These are phyloP conservation scores for Drosophila algonquin DNA, from an alignment of 2,888 invertebrate genomes.

Conservation along the genomic window DNA sequence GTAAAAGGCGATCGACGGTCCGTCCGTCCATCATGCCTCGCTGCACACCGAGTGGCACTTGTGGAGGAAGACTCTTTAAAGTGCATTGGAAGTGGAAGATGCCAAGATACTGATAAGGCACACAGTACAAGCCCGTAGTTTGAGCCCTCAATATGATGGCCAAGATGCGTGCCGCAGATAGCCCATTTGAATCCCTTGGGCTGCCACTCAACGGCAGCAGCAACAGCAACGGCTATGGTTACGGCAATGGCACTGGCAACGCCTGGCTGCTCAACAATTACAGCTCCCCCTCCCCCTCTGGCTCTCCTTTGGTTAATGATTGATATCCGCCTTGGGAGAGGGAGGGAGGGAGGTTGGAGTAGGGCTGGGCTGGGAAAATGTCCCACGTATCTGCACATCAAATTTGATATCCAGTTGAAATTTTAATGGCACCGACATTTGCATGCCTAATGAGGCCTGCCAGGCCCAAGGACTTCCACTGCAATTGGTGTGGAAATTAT, in stretches of 20 bases:
- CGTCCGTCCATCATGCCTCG: constrained; percentile 56
- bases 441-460: constrained; percentile 41
- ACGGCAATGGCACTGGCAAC: not conserved
- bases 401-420: constrained; percentile 41
- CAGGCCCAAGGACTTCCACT: not conserved
- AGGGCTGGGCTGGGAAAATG: constrained; percentile 42
- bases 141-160: constrained; percentile 15
- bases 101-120: constrained; percentile 23
- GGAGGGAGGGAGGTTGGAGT: not conserved
- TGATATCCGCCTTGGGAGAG: constrained; percentile 32
- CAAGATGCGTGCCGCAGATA: constrained; percentile 20
- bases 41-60: constrained; percentile 34
- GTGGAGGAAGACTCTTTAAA: constrained; percentile 20
- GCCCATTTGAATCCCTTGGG: constrained; percentile 23
- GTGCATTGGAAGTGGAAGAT: constrained; percentile 23
- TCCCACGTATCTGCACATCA: constrained; percentile 45
- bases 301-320: constrained; percentile 29
- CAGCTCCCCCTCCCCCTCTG: not conserved
- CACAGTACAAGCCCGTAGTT: not conserved
- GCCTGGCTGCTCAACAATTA: constrained; percentile 36
- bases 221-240: not conserved
- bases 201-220: constrained; percentile 15
- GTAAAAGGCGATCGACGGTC: constrained; percentile 36
- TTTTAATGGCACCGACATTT: constrained; percentile 49
- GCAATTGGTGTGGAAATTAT: constrained; percentile 64